Evolutionary conservation across 2,888 invertebrate species (phyloP).

Genomic region (Cantharis flavilabris): DNA sequence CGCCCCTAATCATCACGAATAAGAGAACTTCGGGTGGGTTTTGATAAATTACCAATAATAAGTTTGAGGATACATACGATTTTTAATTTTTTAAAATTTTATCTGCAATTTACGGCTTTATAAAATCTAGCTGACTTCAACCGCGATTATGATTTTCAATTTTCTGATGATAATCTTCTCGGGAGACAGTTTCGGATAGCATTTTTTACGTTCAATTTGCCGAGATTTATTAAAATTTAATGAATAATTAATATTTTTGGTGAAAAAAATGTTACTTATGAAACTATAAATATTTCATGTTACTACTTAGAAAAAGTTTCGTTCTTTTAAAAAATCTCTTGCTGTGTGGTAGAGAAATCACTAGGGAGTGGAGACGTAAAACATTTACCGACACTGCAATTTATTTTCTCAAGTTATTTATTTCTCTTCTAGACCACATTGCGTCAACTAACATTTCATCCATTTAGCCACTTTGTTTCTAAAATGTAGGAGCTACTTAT

Average conservation of each 20-base stretch:
- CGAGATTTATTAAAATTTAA: neutral
- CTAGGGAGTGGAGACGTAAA: constrained; percentile 11
- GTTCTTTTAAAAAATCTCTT: constrained; percentile 2
- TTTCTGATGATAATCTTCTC: neutral
- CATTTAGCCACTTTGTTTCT: constrained; percentile 8
- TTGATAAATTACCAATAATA: neutral
- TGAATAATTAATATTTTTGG: neutral
- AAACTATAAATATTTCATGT: neutral
- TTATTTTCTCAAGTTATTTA: constrained; percentile 15
- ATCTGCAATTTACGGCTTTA: neutral
- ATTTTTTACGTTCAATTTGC: neutral
- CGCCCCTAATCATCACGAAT: neutral
- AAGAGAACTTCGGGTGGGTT: neutral
- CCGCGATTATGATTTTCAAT: neutral
- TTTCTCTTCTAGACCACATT: constrained; percentile 10
- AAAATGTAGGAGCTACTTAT: constrained; percentile 3
- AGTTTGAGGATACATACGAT: too few species aligned
- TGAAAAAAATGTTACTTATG: neutral
- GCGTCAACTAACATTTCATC: constrained; percentile 14
- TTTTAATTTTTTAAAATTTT: too few species aligned
- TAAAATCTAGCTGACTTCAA: neutral
- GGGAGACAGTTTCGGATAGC: neutral
- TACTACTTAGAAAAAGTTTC: neutral
- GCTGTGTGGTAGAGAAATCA: constrained; percentile 5
- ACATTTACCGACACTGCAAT: constrained; percentile 14